phyloP scores from a whole-genome alignment of 2,113 vertebrate species.

The Bufo gargarizans region DNA sequence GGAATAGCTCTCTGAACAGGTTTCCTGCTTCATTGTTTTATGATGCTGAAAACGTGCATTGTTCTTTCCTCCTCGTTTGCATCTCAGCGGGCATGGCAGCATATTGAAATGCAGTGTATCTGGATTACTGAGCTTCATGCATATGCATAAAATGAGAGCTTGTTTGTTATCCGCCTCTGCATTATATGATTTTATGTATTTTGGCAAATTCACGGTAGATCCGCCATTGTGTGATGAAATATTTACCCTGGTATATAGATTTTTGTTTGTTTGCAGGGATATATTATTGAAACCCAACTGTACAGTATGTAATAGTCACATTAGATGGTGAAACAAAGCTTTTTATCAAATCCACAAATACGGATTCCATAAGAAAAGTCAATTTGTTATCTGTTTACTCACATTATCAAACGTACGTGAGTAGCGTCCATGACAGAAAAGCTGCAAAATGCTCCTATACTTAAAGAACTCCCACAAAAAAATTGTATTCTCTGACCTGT shows the following conservation, averaged over 20 bases:
- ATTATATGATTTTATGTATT: slow-evolving; percentile 29
- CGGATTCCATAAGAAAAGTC: not conserved
- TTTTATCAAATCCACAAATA: not conserved
- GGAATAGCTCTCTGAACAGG: slow-evolving; percentile 73
- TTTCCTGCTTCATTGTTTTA: slow-evolving; percentile 76
- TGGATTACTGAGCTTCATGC: slow-evolving; percentile 52
- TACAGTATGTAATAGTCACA: not conserved
- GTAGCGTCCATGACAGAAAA: no score
- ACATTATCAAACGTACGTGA: no score
- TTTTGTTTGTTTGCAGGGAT: not conserved
- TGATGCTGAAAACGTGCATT: slow-evolving; percentile 75
- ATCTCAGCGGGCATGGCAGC: slow-evolving; percentile 72
- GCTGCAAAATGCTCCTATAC: no score
- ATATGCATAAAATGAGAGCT: slow-evolving; percentile 33
- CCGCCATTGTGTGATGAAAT: not conserved
- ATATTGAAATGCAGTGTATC: slow-evolving; percentile 69
- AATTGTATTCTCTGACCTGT: no score
- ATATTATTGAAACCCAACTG: not conserved
- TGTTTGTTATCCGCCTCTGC: slow-evolving; percentile 41
- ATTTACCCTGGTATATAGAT: not conserved
- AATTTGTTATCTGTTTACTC: no score
- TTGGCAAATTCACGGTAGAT: slow-evolving; percentile 29
- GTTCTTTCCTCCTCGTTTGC: slow-evolving; percentile 76
- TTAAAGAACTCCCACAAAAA: no score
- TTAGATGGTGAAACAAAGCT: not conserved